A percentile compares a stretch with the other conserved stretches of the same genome.
Evolutionary conservation across 2,113 vertebrate species (phyloP).

Genomic region (Sceloporus undulatus): DNA sequence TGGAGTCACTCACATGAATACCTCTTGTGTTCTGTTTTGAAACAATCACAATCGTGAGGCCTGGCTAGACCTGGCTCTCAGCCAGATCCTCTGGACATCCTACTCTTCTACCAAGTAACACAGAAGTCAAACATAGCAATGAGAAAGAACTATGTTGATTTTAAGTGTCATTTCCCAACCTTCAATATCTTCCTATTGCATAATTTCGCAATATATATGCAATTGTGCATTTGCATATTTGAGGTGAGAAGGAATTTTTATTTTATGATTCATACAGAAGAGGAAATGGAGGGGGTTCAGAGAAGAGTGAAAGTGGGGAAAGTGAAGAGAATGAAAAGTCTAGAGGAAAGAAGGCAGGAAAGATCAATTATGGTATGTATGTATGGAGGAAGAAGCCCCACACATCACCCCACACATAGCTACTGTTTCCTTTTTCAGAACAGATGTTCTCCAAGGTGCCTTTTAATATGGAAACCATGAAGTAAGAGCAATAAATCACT

Average conservation of each 20-base stretch:
- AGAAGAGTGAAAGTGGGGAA: too few relatives aligned
- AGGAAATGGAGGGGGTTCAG: too few relatives aligned
- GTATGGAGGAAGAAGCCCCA: background rate
- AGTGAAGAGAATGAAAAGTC: background rate
- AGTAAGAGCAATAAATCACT: background rate
- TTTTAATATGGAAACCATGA: background rate
- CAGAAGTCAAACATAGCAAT: background rate
- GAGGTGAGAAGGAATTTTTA: background rate
- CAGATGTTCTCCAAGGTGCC: background rate
- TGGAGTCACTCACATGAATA: background rate
- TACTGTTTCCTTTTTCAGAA: background rate
- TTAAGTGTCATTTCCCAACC: background rate
- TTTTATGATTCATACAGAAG: too few relatives aligned
- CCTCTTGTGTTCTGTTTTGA: background rate
- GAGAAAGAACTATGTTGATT: background rate
- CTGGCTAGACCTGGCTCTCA: background rate
- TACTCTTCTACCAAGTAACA: background rate
- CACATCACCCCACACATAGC: background rate
- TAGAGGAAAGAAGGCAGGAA: background rate
- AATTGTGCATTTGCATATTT: background rate
- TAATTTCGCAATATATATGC: background rate
- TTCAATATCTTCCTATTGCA: background rate
- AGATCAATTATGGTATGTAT: background rate
- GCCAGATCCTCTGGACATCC: background rate
- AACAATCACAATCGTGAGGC: background rate